A percentile compares a stretch with the other conserved stretches of the same genome.
phyloP scores from a whole-genome alignment of 2,888 invertebrate genomes.

The Stenodera caucasica region DNA sequence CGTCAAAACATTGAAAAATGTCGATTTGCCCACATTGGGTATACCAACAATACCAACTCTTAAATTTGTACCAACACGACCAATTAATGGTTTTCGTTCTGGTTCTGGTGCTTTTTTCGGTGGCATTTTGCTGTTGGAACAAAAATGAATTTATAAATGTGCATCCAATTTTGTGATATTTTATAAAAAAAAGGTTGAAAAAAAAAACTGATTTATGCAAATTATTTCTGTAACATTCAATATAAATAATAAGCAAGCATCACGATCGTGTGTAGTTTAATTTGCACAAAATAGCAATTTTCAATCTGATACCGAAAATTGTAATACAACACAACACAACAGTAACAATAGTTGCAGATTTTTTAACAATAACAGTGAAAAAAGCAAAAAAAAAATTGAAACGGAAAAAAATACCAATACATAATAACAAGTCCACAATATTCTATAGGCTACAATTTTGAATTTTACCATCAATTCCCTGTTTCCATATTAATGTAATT shows the following conservation, averaged over 20 bases:
- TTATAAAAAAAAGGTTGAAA: background rate
- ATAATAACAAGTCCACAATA: slow-evolving; percentile 48
- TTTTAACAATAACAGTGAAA: slow-evolving; percentile 42
- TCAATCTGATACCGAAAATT: slow-evolving; percentile 56
- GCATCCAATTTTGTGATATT: background rate
- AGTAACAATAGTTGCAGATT: slow-evolving; percentile 38
- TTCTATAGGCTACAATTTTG: slow-evolving; percentile 52
- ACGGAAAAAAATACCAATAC: slow-evolving; percentile 8
- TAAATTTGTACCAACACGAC: slow-evolving; percentile 92
- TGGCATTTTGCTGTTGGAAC: slow-evolving; percentile 60
- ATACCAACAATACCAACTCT: slow-evolving; percentile 96
- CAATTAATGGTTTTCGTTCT: slow-evolving; percentile 88
- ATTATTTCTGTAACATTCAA: slow-evolving; percentile 42
- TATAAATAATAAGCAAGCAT: slow-evolving; percentile 51
- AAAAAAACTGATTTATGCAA: slow-evolving; percentile 44
- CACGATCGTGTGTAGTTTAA: slow-evolving; percentile 51
- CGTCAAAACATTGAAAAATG: slow-evolving; percentile 98
- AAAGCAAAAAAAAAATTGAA: slow-evolving; percentile 47
- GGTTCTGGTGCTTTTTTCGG: slow-evolving; percentile 90
- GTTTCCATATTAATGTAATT: slow-evolving; percentile 55
- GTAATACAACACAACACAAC: slow-evolving; percentile 33
- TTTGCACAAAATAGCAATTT: slow-evolving; percentile 56
- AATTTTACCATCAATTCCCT: slow-evolving; percentile 53
- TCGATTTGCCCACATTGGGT: slow-evolving; percentile 99
- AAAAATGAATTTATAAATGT: slow-evolving; percentile 3